Conservation (phyloP, 2,113 vertebrate genomes). For the Himantopus leucocephalus region DNA sequence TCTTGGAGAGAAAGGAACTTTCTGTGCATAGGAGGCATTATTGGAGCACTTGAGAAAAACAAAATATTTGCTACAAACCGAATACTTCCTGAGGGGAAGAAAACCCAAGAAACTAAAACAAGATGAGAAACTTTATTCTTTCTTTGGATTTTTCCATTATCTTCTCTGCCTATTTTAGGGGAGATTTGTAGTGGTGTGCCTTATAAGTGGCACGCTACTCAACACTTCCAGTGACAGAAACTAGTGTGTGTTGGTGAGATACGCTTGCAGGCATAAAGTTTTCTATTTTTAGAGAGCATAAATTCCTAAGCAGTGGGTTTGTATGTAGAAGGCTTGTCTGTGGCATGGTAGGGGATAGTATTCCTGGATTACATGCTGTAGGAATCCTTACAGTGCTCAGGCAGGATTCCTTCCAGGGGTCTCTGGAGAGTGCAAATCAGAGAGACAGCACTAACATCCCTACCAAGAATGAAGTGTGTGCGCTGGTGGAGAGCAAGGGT, state of each 20-base stretch:
- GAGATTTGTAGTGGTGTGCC: not conserved
- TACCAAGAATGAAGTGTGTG: not conserved
- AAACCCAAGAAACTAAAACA: not conserved
- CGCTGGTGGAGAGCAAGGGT: not conserved
- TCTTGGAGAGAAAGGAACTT: too few species aligned
- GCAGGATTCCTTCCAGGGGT: not conserved
- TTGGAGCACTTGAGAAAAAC: not conserved
- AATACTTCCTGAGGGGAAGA: not conserved
- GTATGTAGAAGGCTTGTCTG: not conserved
- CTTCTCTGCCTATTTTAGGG: not conserved
- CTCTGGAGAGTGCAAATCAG: not conserved
- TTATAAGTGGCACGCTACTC: not conserved
- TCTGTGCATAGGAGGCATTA: rapidly evolving
- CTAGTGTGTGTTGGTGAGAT: not conserved
- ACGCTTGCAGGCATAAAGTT: not conserved
- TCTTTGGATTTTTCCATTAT: not conserved
- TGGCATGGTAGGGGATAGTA: not conserved
- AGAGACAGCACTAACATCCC: not conserved
- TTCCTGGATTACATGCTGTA: not conserved
- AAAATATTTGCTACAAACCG: not conserved
- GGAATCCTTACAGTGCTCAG: not conserved
- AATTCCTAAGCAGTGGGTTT: not conserved
- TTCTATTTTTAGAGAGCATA: not conserved
- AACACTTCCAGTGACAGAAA: not conserved
- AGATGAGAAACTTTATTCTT: not conserved